These are phyloP conservation scores for Albula glossodonta DNA, from an alignment of 2,113 vertebrate species.

Conservation along the genomic window DNA sequence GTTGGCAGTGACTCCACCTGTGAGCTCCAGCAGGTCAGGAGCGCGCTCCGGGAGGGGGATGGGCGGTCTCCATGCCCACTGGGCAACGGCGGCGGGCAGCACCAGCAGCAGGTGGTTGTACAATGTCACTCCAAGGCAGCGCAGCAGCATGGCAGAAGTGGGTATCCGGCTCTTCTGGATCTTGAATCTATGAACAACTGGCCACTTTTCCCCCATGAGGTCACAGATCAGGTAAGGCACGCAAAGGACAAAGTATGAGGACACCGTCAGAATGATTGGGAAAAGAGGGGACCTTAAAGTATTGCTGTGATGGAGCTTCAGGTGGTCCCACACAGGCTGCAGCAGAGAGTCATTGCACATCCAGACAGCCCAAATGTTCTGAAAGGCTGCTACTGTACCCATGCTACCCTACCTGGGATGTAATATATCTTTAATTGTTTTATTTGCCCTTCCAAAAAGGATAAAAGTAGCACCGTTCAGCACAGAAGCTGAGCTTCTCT, in stretches of 20 bases:
- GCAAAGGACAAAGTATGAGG: slow-evolving; percentile 67
- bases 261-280: slow-evolving; percentile 63
- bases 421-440: not conserved
- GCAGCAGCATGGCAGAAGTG: slow-evolving; percentile 55
- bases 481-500: not conserved
- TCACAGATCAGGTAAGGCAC: slow-evolving; percentile 65
- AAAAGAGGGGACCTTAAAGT: slow-evolving; percentile 68
- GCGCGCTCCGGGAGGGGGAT: slow-evolving; percentile 61
- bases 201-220: slow-evolving; percentile 59
- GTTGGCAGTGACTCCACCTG: slow-evolving; percentile 57
- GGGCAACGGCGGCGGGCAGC: slow-evolving; percentile 66
- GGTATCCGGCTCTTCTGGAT: slow-evolving; percentile 58
- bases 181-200: slow-evolving; percentile 62
- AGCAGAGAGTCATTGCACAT: slow-evolving; percentile 46
- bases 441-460: not conserved
- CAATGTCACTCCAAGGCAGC: slow-evolving; percentile 65
- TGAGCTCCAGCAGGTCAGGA: slow-evolving; percentile 60
- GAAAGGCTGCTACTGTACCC: not conserved
- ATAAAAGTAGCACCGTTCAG: not conserved
- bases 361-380: not conserved
- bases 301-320: slow-evolving; percentile 58
- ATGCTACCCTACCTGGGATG: not conserved
- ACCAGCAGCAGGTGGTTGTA: slow-evolving; percentile 70
- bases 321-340: slow-evolving; percentile 66
- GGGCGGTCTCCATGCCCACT: slow-evolving; percentile 72